Evolutionary conservation across 2,113 vertebrate species (phyloP).

Genomic region (Brevimyrus niger): DNA sequence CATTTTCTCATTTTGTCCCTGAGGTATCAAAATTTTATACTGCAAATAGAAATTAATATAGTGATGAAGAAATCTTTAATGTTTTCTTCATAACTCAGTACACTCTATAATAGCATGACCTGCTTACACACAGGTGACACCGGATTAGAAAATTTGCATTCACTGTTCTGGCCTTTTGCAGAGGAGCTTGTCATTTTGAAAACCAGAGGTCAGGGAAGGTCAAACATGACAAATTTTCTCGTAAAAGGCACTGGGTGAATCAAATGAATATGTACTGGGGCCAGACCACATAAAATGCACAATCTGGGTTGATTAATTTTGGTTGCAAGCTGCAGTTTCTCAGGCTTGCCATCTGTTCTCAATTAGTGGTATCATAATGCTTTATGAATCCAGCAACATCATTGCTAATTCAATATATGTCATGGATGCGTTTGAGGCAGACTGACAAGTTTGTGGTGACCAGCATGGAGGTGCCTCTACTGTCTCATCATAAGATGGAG

Average conservation of each 20-base stretch:
- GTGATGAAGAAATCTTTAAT: slow-evolving; percentile 39
- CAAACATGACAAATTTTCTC: slow-evolving; percentile 23
- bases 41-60: slow-evolving; percentile 51
- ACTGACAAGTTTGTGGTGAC: background rate
- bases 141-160: slow-evolving; percentile 16
- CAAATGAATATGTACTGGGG: slow-evolving; percentile 14
- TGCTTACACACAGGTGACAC: background rate
- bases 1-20: slow-evolving; percentile 36
- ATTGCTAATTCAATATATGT: background rate
- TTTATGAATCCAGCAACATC: slow-evolving; percentile 10
- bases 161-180: background rate
- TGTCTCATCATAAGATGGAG: background rate
- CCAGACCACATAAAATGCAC: slow-evolving; percentile 29
- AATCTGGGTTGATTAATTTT: slow-evolving; percentile 32
- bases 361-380: slow-evolving; percentile 24
- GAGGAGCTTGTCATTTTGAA: background rate
- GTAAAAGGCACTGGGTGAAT: slow-evolving; percentile 15
- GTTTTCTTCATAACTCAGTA: slow-evolving; percentile 26
- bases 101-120: slow-evolving; percentile 19
- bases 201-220: slow-evolving; percentile 28
- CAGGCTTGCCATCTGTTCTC: slow-evolving; percentile 31
- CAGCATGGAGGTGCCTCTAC: background rate
- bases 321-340: slow-evolving; percentile 32
- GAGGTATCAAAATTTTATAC: slow-evolving; percentile 31
- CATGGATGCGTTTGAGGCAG: background rate